Base-by-base conservation (phyloP, 35 echinoderm and acorn worm genomes). In the Apostichopus californicus region DNA sequence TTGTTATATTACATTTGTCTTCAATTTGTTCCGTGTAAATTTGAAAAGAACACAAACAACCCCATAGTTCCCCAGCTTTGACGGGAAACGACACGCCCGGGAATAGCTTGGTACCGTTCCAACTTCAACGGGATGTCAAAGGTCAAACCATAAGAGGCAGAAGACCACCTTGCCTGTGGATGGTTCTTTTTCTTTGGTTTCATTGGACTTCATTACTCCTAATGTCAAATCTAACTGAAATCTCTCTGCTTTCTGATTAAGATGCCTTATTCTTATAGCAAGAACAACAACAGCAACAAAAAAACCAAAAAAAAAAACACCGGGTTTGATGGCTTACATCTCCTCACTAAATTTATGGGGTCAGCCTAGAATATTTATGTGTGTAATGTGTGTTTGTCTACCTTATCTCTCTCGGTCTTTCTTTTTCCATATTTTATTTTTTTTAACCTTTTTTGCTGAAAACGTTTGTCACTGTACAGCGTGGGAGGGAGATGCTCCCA, bases 91-190 rank as follows among this genome's bases (percentile, higher is more conserved):
- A 75, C 71, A 13, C 71, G 71, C 71, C 71, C 17, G 71, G 71
- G 71, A 75, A 75, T 75, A 75, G 71, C 71, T 18, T n/a, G 17
- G 71, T 20, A 75, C 71, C 6, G 71, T 18, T 18, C n/a, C 17
- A 22, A 14, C 71, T 75, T 75, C 15, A 18, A 75, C 5, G 71
- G 71, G 71, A 18, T 18, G 71, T 75, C 71, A 75, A 75, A 75
- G 71, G 71, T 75, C 20, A 75, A 75, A 18, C 20, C 71, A 14
- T 75, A 18, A 75, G 71, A n/a, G 71, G 71, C 2, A n/a, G 17
- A 75, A 75, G 71, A 75, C 71, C 71, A 75, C 71, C 71, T 75
- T 75, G 71, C 71, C 71, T 75, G 71, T 75, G 21, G n/a, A 75
- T 75, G 71, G 71, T 7, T 75, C 17, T 5, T n/a, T 46, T 6